phyloP scores from a whole-genome alignment of 2,888 invertebrate species.

The Allolobophora icterica region DNA sequence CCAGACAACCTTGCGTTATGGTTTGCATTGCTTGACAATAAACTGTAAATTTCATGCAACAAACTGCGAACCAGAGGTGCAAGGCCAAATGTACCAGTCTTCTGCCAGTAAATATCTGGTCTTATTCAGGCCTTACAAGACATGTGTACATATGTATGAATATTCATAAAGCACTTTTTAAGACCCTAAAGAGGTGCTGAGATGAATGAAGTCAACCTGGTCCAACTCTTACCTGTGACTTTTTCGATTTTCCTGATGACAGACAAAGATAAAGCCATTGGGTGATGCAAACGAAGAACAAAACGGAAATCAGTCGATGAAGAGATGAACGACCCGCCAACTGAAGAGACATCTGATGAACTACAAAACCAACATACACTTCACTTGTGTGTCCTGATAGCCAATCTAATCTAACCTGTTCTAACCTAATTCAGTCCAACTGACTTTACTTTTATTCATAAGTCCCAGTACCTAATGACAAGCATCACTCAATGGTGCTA shows the following conservation, averaged over 20 bases:
- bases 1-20: no score
- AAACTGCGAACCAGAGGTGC: not conserved
- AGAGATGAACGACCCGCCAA: not conserved
- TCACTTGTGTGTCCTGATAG: no score
- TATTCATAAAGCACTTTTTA: no score
- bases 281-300: slow-evolving; percentile 80
- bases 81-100: not conserved
- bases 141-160: no score
- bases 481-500: no score
- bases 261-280: slow-evolving; percentile 83
- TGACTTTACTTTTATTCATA: not conserved
- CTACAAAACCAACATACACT: not conserved
- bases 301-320: slow-evolving; percentile 73
- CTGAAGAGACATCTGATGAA: slow-evolving; percentile 7
- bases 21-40: not conserved
- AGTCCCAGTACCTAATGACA: not conserved
- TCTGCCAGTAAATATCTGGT: no score
- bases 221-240: slow-evolving; percentile 61
- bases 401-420: not conserved
- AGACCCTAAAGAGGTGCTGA: no score
- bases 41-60: not conserved
- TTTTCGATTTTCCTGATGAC: slow-evolving; percentile 75
- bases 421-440: no score
- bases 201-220: not conserved
- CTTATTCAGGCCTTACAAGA: no score